Conservation (phyloP, 2,113 vertebrate genomes). For the Myotis lucifugus region DNA sequence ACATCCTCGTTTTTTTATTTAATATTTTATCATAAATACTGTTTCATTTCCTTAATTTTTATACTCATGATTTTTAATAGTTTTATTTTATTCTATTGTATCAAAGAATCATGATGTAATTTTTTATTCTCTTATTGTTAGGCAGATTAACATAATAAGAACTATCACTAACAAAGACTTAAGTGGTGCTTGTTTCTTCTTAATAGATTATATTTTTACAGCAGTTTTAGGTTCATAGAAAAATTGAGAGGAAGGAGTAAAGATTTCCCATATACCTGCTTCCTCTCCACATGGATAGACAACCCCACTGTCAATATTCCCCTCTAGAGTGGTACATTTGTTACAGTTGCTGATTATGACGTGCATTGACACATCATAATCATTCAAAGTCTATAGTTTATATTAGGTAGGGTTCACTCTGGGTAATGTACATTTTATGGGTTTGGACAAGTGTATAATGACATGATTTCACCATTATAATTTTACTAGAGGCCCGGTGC, state of each 20-base stretch:
- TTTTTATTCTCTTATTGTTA: not conserved
- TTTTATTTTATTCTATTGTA: not conserved
- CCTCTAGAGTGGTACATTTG: not conserved
- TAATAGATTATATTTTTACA: not conserved
- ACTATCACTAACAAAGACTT: not conserved
- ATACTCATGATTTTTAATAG: not conserved
- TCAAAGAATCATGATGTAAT: not conserved
- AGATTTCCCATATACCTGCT: not conserved
- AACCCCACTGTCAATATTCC: not conserved
- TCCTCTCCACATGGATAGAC: not conserved
- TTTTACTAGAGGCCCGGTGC: too few relatives aligned
- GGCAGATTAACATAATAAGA: not conserved
- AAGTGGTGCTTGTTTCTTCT: not conserved
- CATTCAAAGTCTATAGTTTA: not conserved
- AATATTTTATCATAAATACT: not conserved
- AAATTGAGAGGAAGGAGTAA: not conserved
- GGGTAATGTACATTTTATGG: not conserved
- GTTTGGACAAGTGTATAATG: not conserved
- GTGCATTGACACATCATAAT: too few relatives aligned
- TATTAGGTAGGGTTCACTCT: not conserved
- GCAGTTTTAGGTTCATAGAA: not conserved
- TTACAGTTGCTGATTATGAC: not conserved
- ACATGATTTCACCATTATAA: not conserved
- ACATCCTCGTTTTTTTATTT: not conserved
- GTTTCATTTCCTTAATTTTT: not conserved